These are phyloP conservation scores for Aldrovandia affinis DNA, from an alignment of 2,797 vertebrate genomes.

Conservation along the genomic window DNA sequence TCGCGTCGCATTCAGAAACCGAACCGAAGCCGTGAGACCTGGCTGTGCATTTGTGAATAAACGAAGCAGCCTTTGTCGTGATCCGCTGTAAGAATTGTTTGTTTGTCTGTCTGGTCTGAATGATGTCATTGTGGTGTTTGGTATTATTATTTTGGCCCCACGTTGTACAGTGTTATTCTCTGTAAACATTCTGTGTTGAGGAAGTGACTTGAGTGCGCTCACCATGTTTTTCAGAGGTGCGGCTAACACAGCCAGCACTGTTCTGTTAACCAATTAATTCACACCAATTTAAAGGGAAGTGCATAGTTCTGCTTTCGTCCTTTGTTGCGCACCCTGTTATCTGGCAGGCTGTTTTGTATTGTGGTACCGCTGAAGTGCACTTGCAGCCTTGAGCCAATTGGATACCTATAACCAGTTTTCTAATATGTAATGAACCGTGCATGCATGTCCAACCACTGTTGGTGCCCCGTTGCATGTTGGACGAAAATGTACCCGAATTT, in stretches of 20 bases:
- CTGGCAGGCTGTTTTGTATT: background rate
- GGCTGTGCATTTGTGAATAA: background rate
- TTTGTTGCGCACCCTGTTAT: conserved; percentile 3
- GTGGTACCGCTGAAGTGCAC: background rate
- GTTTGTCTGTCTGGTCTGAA: background rate
- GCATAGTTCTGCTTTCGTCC: conserved; percentile 27
- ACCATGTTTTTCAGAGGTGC: conserved; percentile 15
- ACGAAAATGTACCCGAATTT: no score
- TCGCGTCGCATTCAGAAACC: background rate
- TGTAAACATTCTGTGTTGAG: conserved; percentile 19
- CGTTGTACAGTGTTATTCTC: conserved; percentile 7
- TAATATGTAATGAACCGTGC: background rate
- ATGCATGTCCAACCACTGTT: background rate
- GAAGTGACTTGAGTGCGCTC: conserved; percentile 27
- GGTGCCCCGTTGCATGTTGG: background rate
- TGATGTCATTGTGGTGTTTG: background rate
- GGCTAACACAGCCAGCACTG: conserved; percentile 16
- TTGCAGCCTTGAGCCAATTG: background rate
- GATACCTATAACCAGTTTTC: background rate
- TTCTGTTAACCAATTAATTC: conserved; percentile 19
- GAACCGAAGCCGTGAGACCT: background rate
- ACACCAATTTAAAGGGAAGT: conserved; percentile 30
- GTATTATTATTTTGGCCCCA: conserved; percentile 11
- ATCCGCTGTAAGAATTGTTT: background rate
- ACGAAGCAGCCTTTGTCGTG: background rate